Conservation (phyloP, 2,113 vertebrate species). For the Anguilla japonica region DNA sequence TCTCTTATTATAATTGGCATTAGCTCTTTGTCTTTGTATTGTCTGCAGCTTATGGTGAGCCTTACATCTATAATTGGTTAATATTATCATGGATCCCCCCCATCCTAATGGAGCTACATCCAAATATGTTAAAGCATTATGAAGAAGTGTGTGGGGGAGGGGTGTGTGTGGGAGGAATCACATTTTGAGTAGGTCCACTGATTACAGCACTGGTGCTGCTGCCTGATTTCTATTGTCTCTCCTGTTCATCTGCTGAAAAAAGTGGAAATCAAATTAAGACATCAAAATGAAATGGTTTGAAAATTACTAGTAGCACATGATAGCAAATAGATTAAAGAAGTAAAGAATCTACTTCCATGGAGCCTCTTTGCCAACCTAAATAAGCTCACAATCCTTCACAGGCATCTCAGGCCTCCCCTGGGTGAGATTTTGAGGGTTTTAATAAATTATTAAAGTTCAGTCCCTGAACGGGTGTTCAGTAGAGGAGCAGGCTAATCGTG, state of each 20-base stretch:
- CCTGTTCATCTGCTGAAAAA: slow-evolving; percentile 24
- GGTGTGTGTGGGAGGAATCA: slow-evolving; percentile 53
- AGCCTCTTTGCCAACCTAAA: slow-evolving; percentile 63
- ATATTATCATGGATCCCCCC: background rate
- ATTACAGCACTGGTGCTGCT: background rate
- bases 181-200: background rate
- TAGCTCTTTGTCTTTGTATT: background rate
- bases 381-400: slow-evolving; percentile 32
- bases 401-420: slow-evolving; percentile 33
- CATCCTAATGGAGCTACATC: too few relatives aligned
- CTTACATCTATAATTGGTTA: background rate
- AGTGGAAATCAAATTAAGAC: slow-evolving; percentile 49
- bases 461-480: background rate
- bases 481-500: background rate
- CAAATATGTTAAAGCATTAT: too few relatives aligned
- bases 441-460: slow-evolving; percentile 28
- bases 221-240: background rate
- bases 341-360: slow-evolving; percentile 56
- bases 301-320: slow-evolving; percentile 56
- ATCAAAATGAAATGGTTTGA: slow-evolving; percentile 52
- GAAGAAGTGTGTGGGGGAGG: slow-evolving; percentile 40
- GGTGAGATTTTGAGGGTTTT: slow-evolving; percentile 46
- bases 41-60: background rate
- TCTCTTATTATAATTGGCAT: background rate
- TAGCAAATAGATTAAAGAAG: slow-evolving; percentile 52